Conservation (phyloP, 2,113 vertebrate species). For the Saguinus imperator region DNA sequence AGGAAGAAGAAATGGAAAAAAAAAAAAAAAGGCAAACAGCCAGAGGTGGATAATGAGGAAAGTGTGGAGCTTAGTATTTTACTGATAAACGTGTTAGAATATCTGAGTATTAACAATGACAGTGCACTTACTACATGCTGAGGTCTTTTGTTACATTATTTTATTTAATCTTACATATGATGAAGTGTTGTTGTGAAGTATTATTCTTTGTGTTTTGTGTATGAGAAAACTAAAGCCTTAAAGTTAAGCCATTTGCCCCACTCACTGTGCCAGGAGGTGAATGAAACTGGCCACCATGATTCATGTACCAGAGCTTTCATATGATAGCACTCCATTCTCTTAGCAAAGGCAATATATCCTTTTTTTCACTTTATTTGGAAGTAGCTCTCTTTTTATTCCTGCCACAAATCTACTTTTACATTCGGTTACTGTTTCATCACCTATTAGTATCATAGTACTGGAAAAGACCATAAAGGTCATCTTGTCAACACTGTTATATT, state of each 20-base stretch:
- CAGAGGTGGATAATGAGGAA: neutral
- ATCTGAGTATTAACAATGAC: neutral
- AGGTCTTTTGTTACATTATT: neutral
- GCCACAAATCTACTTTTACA: neutral
- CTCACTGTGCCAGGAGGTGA: accelerated
- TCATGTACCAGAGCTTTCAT: neutral
- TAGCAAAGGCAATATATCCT: neutral
- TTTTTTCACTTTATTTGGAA: neutral
- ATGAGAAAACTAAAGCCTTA: neutral
- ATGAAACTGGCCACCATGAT: neutral
- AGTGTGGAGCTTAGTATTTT: neutral
- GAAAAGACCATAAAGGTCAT: neutral
- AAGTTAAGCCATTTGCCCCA: neutral
- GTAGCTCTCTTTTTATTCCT: neutral
- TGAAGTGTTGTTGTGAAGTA: neutral
- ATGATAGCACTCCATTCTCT: neutral
- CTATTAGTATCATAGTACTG: too few species aligned
- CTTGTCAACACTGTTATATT: neutral
- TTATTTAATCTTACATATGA: neutral
- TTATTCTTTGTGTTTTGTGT: neutral
- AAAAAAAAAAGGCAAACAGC: neutral
- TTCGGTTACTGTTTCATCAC: neutral
- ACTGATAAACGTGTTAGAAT: neutral
- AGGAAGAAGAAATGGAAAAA: neutral
- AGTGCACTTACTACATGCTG: neutral